Base-by-base conservation (phyloP, 2,797 vertebrate species). In the Okamejei kenojei region DNA sequence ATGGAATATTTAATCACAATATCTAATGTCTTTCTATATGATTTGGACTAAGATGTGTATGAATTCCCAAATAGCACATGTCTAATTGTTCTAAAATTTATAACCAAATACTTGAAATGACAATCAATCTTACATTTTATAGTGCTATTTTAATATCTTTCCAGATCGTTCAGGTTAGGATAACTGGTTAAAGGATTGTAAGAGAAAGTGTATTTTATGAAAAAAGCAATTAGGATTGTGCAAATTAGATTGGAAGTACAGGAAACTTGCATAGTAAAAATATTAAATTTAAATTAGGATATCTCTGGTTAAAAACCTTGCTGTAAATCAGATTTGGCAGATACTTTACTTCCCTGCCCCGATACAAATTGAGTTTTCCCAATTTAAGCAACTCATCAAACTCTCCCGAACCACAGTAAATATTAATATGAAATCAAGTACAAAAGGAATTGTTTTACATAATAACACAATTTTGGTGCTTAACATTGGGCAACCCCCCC, bases 161-260 rank as follows among this genome's bases (percentile, higher is more conserved):
- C 94, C 94, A 94, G 94, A 94, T 96, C 96, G 96, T 96, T 95
- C 94, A 95, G 93, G 93, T 94, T 94, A 94, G 95, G 95, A 95
- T 96, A 96, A 96, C 96, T 95, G 93, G 93, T 93, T 95, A 95
- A 96, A 95, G 95, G 93, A 94, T 95, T 93, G 80, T 93, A 91
- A 95, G 93, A 96, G 95, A 95, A 93, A 94, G 94, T 93, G 93
- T 95, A 91, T 96, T 97, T 96, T 96, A 97, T 96, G 95, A 94
- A 74, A 95, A 95, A 95, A 93, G 96, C 97, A 97, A 97, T 95
- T 96, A 95, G 97, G 96, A 94, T 94, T 94, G 95, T 94, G 96
- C 95, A 97, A 95, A 95, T 90, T 93, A 96, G 96, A 74, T 54
- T 26, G 71, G 71, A 92, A 74, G 71, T 17, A 74, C 90, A 92